These are phyloP conservation scores for Seladonia tumulorum DNA, from an alignment of 2,888 invertebrate genomes.

Conservation along the genomic window DNA sequence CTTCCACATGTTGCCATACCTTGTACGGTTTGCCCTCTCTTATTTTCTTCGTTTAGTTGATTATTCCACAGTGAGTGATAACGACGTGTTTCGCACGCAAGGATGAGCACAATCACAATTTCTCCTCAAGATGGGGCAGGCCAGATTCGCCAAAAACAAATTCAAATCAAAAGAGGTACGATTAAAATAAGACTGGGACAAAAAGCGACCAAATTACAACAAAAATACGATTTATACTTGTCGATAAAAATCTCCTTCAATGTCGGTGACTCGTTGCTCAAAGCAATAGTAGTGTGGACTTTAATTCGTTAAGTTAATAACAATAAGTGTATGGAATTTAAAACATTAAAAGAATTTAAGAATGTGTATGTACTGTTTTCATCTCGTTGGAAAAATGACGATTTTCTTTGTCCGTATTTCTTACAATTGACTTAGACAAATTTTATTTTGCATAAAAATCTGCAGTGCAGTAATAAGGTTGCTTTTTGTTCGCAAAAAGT, in stretches of 20 bases:
- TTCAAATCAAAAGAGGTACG: neutral
- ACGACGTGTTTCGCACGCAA: neutral
- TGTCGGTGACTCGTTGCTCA: neutral
- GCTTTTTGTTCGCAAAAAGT: neutral
- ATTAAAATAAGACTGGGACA: neutral
- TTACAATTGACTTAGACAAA: too few relatives aligned
- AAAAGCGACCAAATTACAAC: neutral
- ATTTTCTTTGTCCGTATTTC: too few relatives aligned
- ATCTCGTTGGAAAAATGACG: neutral
- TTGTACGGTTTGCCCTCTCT: neutral
- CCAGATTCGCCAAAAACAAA: neutral
- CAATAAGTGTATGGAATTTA: too few relatives aligned
- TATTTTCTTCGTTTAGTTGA: slow-evolving; percentile 31
- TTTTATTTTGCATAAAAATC: too few relatives aligned
- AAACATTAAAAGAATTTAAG: too few relatives aligned
- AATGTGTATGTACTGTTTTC: neutral
- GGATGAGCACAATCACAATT: neutral
- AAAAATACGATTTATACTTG: neutral
- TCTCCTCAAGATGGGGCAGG: neutral
- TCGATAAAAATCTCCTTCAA: neutral
- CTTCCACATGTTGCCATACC: neutral
- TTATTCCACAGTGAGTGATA: slow-evolving; percentile 42
- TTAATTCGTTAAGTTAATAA: too few relatives aligned
- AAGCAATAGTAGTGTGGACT: too few relatives aligned
- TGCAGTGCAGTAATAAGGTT: neutral